phyloP scores from a whole-genome alignment of 2,888 invertebrate genomes.

The Brenthis daphne region DNA sequence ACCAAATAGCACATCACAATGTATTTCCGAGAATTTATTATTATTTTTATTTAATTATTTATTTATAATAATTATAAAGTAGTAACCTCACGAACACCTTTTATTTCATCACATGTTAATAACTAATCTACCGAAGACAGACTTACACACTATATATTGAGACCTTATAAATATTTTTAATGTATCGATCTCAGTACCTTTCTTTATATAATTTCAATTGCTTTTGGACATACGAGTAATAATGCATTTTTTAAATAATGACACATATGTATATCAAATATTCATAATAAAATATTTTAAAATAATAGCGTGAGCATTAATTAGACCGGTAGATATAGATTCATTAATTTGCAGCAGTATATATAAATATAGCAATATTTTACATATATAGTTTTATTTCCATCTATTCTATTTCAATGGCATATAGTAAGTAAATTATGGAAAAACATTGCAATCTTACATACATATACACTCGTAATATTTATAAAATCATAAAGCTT shows the following conservation, averaged over 20 bases:
- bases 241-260: not conserved
- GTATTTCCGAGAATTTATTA: slow-evolving; percentile 42
- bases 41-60: not conserved
- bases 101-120: slow-evolving; percentile 42
- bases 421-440: slow-evolving; percentile 4
- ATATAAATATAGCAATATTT: not conserved
- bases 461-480: not conserved
- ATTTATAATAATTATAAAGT: slow-evolving; percentile 39
- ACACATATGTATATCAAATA: not conserved
- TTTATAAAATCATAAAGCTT: not conserved
- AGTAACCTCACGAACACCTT: slow-evolving; percentile 46
- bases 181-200: slow-evolving; percentile 6
- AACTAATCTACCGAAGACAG: slow-evolving; percentile 41
- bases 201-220: slow-evolving; percentile 1
- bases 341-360: not conserved
- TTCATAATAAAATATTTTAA: not conserved
- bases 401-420: not conserved
- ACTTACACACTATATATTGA: slow-evolving; percentile 26
- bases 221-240: slow-evolving; percentile 1
- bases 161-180: slow-evolving; percentile 15
- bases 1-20: slow-evolving; percentile 44
- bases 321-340: slow-evolving; percentile 12
- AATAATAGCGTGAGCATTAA: slow-evolving; percentile 10
- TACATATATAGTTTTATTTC: not conserved
- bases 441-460: too few relatives aligned